A percentile compares a stretch with the other conserved stretches of the same genome.
phyloP scores from a whole-genome alignment of 2,113 vertebrate species.

The Siphamia tubifer region DNA sequence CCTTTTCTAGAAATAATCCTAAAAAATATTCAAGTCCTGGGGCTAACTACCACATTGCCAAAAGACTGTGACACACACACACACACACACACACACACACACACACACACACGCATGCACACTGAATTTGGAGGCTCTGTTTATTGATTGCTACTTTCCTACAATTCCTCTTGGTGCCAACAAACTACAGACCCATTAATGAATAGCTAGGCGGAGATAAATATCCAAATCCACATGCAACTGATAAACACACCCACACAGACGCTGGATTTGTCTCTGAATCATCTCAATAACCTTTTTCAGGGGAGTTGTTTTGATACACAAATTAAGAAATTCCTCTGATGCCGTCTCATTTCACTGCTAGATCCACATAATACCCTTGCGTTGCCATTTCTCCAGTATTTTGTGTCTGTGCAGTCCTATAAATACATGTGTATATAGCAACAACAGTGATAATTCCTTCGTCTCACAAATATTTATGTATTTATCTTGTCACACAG shows the following conservation, averaged over 20 bases:
- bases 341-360: neutral
- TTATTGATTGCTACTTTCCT: conserved; percentile 48
- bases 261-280: conserved; percentile 4
- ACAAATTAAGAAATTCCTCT: too few relatives aligned
- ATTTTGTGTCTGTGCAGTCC: too few relatives aligned
- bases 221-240: conserved; percentile 36
- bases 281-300: neutral
- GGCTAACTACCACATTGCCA: conserved; percentile 20
- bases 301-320: neutral
- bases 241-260: neutral
- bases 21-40: conserved; percentile 4
- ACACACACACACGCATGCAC: neutral
- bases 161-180: conserved; percentile 54
- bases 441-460: too few relatives aligned
- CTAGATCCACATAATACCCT: neutral
- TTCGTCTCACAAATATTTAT: too few relatives aligned
- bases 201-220: conserved; percentile 49
- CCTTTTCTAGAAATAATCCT: conserved; percentile 24
- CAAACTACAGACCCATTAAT: conserved; percentile 52
- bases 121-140: neutral
- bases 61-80: neutral
- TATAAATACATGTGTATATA: too few relatives aligned
- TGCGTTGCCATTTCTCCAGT: too few relatives aligned
- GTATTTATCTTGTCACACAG: too few relatives aligned
- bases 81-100: conserved; percentile 5